Conservation (phyloP, 1,140 invertebrate genomes). For the Frieseomelitta varia region DNA sequence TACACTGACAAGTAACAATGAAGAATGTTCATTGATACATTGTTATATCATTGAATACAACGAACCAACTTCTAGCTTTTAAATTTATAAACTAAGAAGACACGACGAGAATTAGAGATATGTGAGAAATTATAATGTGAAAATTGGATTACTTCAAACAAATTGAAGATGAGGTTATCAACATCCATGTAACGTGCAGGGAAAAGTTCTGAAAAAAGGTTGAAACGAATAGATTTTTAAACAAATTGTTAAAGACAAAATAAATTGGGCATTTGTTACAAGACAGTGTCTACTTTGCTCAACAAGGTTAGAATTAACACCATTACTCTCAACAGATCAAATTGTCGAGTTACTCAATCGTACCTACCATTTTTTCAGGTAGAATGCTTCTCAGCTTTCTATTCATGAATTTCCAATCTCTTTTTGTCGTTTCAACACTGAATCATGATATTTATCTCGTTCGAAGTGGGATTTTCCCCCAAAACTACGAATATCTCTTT, state of each 20-base stretch:
- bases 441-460: conserved; percentile 6
- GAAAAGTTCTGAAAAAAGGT: conserved; percentile 15
- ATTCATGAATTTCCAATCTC: conserved; percentile 13
- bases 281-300: neutral
- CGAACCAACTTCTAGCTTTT: neutral
- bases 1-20: neutral
- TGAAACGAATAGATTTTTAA: neutral
- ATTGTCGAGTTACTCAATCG: neutral
- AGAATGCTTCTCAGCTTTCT: neutral
- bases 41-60: neutral
- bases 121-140: neutral
- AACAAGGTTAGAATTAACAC: conserved; percentile 28
- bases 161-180: neutral
- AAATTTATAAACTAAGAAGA: neutral
- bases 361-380: conserved; percentile 38
- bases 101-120: neutral
- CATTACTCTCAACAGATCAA: neutral
- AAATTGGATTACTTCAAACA: conserved; percentile 19
- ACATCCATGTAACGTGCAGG: conserved; percentile 14
- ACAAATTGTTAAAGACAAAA: neutral
- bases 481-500: neutral
- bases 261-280: neutral
- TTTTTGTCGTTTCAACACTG: neutral
- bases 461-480: neutral
- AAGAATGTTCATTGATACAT: neutral